phyloP scores from a whole-genome alignment of 2,888 invertebrate genomes.

The Plagodis dolabraria region DNA sequence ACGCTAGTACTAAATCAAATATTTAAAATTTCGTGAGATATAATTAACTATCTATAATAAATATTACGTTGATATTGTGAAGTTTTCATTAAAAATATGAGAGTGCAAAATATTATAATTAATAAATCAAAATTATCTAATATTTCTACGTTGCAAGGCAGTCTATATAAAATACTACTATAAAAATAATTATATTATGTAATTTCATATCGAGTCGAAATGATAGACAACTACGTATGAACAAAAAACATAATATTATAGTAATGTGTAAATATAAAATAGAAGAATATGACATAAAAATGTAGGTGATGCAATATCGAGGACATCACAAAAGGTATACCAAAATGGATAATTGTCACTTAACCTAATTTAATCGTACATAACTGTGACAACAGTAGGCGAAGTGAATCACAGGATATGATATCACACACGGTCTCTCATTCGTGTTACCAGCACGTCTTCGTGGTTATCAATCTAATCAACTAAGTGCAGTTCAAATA shows the following conservation, averaged over 20 bases:
- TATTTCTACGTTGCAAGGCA: no score
- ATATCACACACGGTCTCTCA: constrained; percentile 69
- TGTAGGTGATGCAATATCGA: constrained; percentile 1
- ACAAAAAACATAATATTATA: no score
- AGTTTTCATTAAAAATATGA: no score
- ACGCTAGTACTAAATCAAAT: no score
- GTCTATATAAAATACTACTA: background rate
- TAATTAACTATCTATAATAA: no score
- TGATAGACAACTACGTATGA: no score
- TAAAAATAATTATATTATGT: no score
- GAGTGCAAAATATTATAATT: background rate
- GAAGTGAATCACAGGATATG: constrained; percentile 72
- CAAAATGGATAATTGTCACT: constrained; percentile 68
- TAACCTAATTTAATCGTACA: constrained; percentile 67
- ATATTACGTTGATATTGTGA: no score
- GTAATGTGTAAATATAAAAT: no score
- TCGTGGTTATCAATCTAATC: constrained; percentile 57
- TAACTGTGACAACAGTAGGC: constrained; percentile 55
- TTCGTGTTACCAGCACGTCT: constrained; percentile 62
- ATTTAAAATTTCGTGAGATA: no score
- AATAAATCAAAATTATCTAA: background rate
- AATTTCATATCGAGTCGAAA: no score
- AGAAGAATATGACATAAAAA: background rate
- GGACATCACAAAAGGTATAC: constrained; percentile 27
- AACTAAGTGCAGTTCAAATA: constrained; percentile 71